phyloP scores from a whole-genome alignment of 2,113 vertebrate genomes.

The Prunella fulvescens region DNA sequence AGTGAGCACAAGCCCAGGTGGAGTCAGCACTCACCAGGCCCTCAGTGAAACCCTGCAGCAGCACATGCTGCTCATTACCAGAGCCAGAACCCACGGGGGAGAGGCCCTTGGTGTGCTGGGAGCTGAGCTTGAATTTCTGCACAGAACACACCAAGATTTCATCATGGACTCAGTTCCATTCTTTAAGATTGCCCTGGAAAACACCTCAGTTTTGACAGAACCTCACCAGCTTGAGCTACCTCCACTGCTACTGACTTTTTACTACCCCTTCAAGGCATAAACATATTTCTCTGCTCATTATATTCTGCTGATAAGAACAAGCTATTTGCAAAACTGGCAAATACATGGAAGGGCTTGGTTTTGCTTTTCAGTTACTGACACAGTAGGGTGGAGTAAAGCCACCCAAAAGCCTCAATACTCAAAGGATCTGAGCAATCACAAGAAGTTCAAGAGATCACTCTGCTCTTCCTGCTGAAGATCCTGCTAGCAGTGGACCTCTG shows the following conservation, averaged over 20 bases:
- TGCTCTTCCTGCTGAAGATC: background rate
- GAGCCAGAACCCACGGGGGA: background rate
- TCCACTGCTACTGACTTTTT: background rate
- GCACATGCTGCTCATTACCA: background rate
- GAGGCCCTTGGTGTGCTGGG: background rate
- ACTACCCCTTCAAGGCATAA: background rate
- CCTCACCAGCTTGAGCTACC: background rate
- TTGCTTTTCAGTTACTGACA: background rate
- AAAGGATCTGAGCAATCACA: background rate
- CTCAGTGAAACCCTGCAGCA: background rate
- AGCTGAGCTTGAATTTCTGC: background rate
- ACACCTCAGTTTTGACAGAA: background rate
- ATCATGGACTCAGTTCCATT: background rate
- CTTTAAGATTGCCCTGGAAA: background rate
- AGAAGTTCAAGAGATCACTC: background rate
- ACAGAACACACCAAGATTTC: background rate
- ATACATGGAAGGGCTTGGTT: background rate
- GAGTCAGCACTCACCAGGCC: background rate
- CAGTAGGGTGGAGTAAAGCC: background rate
- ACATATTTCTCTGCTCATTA: background rate
- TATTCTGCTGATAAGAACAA: background rate
- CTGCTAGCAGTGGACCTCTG: background rate
- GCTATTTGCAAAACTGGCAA: background rate
- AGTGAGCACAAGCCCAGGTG: background rate
- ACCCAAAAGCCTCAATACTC: background rate